phyloP scores from a whole-genome alignment of 2,797 vertebrate species.

The Anguilla megastoma region DNA sequence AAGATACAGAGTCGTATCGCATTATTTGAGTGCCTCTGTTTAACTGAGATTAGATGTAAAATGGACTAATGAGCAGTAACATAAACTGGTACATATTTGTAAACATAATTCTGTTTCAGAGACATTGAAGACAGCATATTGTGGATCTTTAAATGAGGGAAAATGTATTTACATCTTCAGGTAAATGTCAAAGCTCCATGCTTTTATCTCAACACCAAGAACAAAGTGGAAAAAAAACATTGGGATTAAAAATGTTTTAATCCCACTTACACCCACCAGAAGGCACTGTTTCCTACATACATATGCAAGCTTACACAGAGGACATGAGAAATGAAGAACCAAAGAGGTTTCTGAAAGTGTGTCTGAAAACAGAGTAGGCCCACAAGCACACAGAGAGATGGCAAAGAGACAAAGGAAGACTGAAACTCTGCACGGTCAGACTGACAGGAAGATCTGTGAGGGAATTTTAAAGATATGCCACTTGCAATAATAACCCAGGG shows the following conservation, averaged over 20 bases:
- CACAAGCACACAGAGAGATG: background rate
- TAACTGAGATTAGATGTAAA: background rate
- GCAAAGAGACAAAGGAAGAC: background rate
- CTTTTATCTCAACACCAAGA: background rate
- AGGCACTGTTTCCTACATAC: background rate
- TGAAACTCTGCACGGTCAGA: background rate
- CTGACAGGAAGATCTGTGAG: background rate
- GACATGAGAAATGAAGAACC: background rate
- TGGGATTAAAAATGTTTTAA: background rate
- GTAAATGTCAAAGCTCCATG: background rate
- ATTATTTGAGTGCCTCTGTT: background rate
- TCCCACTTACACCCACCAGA: background rate
- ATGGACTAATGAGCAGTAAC: background rate
- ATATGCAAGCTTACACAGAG: background rate
- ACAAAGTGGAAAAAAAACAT: background rate
- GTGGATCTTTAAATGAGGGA: background rate
- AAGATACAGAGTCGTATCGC: background rate
- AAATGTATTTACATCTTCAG: background rate
- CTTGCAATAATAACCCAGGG: background rate
- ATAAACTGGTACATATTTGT: background rate
- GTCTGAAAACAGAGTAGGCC: background rate
- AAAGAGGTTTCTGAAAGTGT: background rate
- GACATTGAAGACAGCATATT: background rate
- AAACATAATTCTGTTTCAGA: background rate
- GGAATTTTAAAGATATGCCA: background rate